phyloP scores from a whole-genome alignment of 2,888 invertebrate genomes.

The Laspeyria flexula region DNA sequence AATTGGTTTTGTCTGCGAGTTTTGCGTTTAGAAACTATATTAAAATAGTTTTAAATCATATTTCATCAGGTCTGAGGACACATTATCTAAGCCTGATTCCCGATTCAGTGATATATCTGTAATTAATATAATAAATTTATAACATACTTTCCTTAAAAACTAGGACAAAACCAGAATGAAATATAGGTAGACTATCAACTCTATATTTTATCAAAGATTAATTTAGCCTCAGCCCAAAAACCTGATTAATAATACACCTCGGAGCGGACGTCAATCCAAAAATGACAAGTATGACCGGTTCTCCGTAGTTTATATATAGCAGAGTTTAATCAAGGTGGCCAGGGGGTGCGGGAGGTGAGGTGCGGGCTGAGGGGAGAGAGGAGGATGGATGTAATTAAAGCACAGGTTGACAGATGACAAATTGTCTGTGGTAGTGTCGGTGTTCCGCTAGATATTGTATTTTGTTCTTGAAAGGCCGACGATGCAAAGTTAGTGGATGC shows the following conservation, averaged over 20 bases:
- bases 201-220: slow-evolving; percentile 2
- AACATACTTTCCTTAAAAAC: too few species aligned
- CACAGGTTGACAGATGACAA: slow-evolving; percentile 80
- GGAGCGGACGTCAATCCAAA: slow-evolving; percentile 53
- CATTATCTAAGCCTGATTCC: too few species aligned
- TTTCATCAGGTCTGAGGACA: too few species aligned
- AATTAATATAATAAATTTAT: too few species aligned
- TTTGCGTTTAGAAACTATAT: too few species aligned
- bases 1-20: not conserved
- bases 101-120: too few species aligned
- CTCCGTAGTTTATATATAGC: slow-evolving; percentile 65
- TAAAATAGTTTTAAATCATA: too few species aligned
- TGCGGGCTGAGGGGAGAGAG: slow-evolving; percentile 19
- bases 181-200: not conserved
- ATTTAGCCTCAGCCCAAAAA: slow-evolving; percentile 27
- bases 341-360: slow-evolving; percentile 34
- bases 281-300: slow-evolving; percentile 58
- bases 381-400: slow-evolving; percentile 67
- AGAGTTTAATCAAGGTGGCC: slow-evolving; percentile 78
- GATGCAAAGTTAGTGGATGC: slow-evolving; percentile 35
- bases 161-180: too few species aligned
- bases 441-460: slow-evolving; percentile 54
- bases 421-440: slow-evolving; percentile 59
- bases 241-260: slow-evolving; percentile 36
- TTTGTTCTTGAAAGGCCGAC: slow-evolving; percentile 43